phyloP scores from a whole-genome alignment of 2,113 vertebrate species.

The Paramormyrops kingsleyae region DNA sequence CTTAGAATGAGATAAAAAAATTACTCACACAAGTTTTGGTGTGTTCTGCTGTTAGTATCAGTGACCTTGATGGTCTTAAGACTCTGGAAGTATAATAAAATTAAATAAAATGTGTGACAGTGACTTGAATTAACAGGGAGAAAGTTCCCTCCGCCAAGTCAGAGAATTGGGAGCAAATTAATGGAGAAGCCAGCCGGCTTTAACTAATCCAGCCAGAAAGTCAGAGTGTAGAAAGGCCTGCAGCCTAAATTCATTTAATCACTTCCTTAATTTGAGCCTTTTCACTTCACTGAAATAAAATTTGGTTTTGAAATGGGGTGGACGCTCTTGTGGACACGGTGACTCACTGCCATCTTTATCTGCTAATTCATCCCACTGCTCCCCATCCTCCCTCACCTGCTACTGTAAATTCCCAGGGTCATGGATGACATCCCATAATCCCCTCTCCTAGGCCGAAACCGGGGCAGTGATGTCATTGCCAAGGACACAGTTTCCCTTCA shows the following conservation, averaged over 20 bases:
- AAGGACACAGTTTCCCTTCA: neutral
- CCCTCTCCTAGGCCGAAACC: neutral
- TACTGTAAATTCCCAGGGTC: slow-evolving; percentile 6
- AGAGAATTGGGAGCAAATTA: neutral
- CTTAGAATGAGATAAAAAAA: neutral
- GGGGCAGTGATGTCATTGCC: neutral
- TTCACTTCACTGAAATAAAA: slow-evolving; percentile 5
- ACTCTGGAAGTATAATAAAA: neutral
- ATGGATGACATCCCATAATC: slow-evolving; percentile 9
- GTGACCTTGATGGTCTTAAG: slow-evolving; percentile 5
- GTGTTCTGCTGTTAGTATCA: neutral
- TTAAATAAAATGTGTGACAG: neutral
- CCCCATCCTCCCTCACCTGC: neutral
- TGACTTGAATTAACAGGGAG: neutral
- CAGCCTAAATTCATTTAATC: slow-evolving; percentile 6
- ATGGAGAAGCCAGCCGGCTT: neutral
- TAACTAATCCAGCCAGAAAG: slow-evolving; percentile 8
- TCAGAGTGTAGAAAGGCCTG: neutral
- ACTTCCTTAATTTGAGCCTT: neutral
- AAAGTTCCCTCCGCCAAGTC: neutral
- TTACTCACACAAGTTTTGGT: neutral
- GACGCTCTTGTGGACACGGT: neutral
- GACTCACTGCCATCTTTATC: neutral
- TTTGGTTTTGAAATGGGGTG: slow-evolving; percentile 5
- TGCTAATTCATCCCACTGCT: neutral